Percentiles rank a stretch among this genome's conserved stretches.
phyloP scores from a whole-genome alignment of 2,797 vertebrate genomes.

The Aplochiton taeniatus region DNA sequence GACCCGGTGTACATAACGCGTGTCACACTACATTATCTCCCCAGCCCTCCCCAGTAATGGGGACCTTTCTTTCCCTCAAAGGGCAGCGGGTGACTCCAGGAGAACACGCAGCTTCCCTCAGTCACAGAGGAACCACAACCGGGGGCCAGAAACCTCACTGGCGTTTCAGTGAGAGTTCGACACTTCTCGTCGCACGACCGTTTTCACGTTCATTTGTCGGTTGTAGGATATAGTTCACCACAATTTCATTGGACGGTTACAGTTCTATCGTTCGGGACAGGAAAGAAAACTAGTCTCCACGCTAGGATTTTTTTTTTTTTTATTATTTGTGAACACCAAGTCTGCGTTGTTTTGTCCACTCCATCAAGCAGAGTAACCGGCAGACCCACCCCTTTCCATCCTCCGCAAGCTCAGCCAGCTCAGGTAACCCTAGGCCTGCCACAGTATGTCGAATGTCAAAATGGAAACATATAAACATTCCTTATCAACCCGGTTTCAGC shows the following conservation, averaged over 20 bases:
- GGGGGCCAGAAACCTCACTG: conserved; percentile 20
- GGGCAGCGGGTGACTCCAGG: conserved; percentile 69
- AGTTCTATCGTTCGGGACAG: no score
- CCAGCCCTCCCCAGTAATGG: conserved; percentile 77
- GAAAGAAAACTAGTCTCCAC: neutral
- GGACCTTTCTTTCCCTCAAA: conserved; percentile 72
- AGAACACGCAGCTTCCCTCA: conserved; percentile 14
- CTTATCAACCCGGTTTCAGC: neutral
- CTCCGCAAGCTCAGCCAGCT: conserved; percentile 47
- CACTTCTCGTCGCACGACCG: no score
- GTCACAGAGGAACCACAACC: neutral
- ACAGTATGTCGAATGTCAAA: neutral
- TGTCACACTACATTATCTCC: conserved; percentile 81
- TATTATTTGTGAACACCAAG: no score
- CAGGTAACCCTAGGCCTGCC: conserved; percentile 45
- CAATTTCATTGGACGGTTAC: no score
- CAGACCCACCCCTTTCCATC: conserved; percentile 46
- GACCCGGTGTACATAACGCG: conserved; percentile 79
- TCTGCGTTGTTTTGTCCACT: neutral
- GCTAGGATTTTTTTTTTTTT: no score
- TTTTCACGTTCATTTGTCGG: neutral
- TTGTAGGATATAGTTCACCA: conserved; percentile 13
- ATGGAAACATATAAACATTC: neutral
- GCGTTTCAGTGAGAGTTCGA: no score
- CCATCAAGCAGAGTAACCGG: conserved; percentile 39